These are phyloP conservation scores for Anguilla pacifica DNA, from an alignment of 2,797 vertebrate species.

Conservation along the genomic window DNA sequence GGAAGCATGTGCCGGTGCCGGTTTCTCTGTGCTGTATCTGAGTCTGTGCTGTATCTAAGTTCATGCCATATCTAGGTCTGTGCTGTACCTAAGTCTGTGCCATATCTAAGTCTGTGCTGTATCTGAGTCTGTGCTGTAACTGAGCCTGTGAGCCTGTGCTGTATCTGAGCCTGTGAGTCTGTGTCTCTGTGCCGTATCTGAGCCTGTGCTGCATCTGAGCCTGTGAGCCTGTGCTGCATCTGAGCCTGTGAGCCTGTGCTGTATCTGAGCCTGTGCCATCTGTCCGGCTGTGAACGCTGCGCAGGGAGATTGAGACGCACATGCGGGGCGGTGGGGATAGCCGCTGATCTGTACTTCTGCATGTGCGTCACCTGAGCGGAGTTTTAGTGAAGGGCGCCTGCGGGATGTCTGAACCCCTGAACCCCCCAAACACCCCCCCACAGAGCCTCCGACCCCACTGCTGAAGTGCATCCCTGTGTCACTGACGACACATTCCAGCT, in stretches of 20 bases:
- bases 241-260: too few relatives aligned
- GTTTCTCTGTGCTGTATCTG: not conserved
- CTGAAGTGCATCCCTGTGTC: not conserved
- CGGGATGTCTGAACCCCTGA: not conserved
- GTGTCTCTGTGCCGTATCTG: not conserved
- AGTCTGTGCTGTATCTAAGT: not conserved
- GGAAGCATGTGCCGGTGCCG: not conserved
- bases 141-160: too few relatives aligned
- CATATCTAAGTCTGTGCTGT: not conserved
- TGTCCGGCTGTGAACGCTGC: too few relatives aligned
- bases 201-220: not conserved
- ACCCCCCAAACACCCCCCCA: not conserved
- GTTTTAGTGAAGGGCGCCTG: not conserved
- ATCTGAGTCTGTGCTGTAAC: too few relatives aligned
- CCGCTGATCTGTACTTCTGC: not conserved
- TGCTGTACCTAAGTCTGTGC: not conserved
- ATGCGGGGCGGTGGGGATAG: not conserved
- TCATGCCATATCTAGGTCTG: not conserved
- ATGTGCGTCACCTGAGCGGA: not conserved
- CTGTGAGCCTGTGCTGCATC: not conserved
- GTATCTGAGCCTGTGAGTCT: too few relatives aligned
- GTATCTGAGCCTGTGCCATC: too few relatives aligned
- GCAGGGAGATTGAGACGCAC: too few relatives aligned
- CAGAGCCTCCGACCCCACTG: not conserved
- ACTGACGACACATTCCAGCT: not conserved